A percentile compares a stretch with the other conserved stretches of the same genome.
phyloP scores from a whole-genome alignment of 2,113 vertebrate species.

The Cheirogaleus medius region DNA sequence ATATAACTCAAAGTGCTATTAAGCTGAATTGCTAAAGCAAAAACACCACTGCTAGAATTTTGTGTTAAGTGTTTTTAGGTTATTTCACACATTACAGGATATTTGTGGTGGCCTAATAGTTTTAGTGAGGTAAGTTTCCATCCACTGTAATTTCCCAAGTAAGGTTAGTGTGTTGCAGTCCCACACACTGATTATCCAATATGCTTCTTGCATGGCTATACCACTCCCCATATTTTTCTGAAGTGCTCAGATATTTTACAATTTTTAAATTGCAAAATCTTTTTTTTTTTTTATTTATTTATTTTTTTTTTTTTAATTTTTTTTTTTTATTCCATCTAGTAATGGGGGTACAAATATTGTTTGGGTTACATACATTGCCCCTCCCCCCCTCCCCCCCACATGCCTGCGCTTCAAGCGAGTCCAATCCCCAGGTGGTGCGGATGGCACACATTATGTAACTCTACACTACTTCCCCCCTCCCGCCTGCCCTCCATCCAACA shows the following conservation, averaged over 20 bases:
- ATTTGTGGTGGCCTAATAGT: not conserved
- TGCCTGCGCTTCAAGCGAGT: too few relatives aligned
- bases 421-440: too few relatives aligned
- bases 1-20: conserved; percentile 34
- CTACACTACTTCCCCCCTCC: too few relatives aligned
- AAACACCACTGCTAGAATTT: not conserved
- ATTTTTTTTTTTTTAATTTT: too few relatives aligned
- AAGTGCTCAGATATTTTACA: not conserved
- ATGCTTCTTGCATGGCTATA: not conserved
- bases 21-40: conserved; percentile 41
- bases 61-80: not conserved
- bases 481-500: too few relatives aligned
- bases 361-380: too few relatives aligned
- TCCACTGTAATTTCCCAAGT: not conserved
- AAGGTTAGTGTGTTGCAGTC: not conserved
- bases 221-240: not conserved
- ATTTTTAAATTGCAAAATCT: not conserved
- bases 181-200: not conserved
- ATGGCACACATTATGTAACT: too few relatives aligned
- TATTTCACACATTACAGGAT: conserved; percentile 21
- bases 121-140: not conserved
- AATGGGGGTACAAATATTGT: too few relatives aligned
- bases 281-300: too few relatives aligned
- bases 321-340: too few relatives aligned
- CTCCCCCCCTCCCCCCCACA: too few relatives aligned